phyloP scores from a whole-genome alignment of 2,888 invertebrate genomes.

The Holacanthella duospinosa region DNA sequence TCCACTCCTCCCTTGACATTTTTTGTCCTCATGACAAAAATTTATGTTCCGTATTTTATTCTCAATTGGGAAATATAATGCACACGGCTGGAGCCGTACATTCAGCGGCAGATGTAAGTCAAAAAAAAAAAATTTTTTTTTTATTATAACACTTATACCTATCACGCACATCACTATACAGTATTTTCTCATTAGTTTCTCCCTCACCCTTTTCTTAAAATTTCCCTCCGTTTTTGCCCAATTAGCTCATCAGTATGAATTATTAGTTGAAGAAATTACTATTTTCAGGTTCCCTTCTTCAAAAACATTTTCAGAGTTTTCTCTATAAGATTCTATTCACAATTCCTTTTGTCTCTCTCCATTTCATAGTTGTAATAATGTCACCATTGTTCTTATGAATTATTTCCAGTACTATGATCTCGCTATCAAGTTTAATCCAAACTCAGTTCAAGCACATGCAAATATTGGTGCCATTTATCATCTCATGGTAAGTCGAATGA shows the following conservation, averaged over 20 bases:
- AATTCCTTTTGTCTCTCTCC: conserved; percentile 5
- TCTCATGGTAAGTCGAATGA: conserved; percentile 26
- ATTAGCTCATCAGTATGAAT: too few relatives aligned
- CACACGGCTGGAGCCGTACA: conserved; percentile 29
- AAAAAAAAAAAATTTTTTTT: conserved; percentile 6
- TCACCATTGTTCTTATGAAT: neutral
- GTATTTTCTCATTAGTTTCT: neutral
- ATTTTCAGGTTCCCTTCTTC: too few relatives aligned
- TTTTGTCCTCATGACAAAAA: conserved; percentile 30
- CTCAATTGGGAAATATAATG: conserved; percentile 33
- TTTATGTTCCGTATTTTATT: conserved; percentile 32
- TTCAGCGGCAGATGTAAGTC: conserved; percentile 31
- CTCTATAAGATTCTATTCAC: too few relatives aligned
- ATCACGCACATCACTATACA: neutral
- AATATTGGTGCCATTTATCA: conserved; percentile 36
- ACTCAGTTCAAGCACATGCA: conserved; percentile 31
- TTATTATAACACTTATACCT: too few relatives aligned
- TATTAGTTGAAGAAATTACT: too few relatives aligned
- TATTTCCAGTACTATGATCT: conserved; percentile 27
- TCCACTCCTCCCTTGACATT: conserved; percentile 25
- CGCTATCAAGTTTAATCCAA: conserved; percentile 30
- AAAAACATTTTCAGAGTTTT: too few relatives aligned
- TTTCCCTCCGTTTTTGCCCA: neutral
- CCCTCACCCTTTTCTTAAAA: neutral
- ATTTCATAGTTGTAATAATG: neutral